Evolutionary conservation across 2,888 invertebrate species (phyloP).

Genomic region (Rhingia rostrata): DNA sequence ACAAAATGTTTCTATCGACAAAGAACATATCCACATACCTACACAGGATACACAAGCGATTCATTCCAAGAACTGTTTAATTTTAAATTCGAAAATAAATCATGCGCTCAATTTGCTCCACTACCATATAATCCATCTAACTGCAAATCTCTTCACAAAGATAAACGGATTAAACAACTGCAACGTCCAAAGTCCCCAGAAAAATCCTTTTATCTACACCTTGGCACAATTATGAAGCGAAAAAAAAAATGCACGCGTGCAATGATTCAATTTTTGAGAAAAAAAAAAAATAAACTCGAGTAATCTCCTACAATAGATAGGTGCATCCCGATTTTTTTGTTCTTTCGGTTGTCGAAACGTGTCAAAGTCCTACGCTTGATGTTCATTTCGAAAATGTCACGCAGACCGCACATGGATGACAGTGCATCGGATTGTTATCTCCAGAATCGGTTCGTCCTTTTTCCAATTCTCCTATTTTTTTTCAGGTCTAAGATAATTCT

Average conservation of each 20-base stretch:
- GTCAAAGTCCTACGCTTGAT: constrained; percentile 39
- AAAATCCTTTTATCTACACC: constrained; percentile 54
- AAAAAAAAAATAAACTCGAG: constrained; percentile 16
- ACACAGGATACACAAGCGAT: not conserved
- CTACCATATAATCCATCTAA: constrained; percentile 6
- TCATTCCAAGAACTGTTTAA: not conserved
- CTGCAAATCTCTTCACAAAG: constrained; percentile 26
- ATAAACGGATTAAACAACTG: constrained; percentile 58
- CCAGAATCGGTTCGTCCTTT: constrained; percentile 43
- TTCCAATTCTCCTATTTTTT: not conserved
- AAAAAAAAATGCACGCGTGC: constrained; percentile 41
- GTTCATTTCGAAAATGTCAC: constrained; percentile 49
- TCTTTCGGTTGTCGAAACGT: constrained; percentile 32
- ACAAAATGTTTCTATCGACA: no score
- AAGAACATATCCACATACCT: no score
- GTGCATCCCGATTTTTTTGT: not conserved
- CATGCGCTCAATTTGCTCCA: not conserved
- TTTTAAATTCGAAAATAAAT: not conserved
- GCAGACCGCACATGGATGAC: constrained; percentile 64
- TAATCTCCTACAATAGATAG: constrained; percentile 16
- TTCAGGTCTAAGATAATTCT: not conserved
- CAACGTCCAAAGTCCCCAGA: constrained; percentile 11
- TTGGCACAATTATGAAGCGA: constrained; percentile 19
- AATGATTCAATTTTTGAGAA: constrained; percentile 37
- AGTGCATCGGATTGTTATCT: constrained; percentile 57